These are phyloP conservation scores for Marisa cornuarietis DNA, from an alignment of 1,140 invertebrate species.

Conservation along the genomic window DNA sequence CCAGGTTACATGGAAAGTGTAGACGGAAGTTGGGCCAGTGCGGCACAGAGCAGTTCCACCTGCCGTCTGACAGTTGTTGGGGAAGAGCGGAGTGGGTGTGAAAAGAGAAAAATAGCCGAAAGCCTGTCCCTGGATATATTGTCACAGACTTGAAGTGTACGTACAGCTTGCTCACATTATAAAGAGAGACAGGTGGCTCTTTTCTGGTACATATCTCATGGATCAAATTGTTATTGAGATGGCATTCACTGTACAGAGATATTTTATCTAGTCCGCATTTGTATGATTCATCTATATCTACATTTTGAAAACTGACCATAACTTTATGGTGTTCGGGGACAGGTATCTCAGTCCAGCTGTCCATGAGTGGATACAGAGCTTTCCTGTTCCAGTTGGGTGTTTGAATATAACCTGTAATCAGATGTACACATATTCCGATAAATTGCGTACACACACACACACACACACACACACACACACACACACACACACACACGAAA, in stretches of 20 bases:
- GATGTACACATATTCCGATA: not conserved
- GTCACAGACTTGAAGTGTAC: not conserved
- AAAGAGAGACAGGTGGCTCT: not conserved
- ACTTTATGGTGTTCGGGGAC: no score
- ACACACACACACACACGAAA: no score
- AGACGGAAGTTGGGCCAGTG: not conserved
- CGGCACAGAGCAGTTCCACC: slow-evolving; percentile 14
- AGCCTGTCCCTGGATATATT: not conserved
- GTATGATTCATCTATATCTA: no score
- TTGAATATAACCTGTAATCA: slow-evolving; percentile 3
- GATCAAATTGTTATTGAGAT: no score
- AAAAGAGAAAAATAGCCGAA: slow-evolving; percentile 2
- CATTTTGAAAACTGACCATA: no score
- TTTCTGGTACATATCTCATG: no score
- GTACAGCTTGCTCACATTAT: not conserved
- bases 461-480: no score
- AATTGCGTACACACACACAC: no score
- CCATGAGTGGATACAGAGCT: no score
- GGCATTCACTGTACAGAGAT: no score
- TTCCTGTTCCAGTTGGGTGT: not conserved
- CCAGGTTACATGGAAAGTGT: slow-evolving; percentile 10
- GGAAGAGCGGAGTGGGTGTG: not conserved
- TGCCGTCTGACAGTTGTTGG: not conserved
- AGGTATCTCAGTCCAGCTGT: not conserved
- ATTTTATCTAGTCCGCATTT: no score